Conservation (phyloP, 2,888 invertebrate genomes). For the Pteria penguin region DNA sequence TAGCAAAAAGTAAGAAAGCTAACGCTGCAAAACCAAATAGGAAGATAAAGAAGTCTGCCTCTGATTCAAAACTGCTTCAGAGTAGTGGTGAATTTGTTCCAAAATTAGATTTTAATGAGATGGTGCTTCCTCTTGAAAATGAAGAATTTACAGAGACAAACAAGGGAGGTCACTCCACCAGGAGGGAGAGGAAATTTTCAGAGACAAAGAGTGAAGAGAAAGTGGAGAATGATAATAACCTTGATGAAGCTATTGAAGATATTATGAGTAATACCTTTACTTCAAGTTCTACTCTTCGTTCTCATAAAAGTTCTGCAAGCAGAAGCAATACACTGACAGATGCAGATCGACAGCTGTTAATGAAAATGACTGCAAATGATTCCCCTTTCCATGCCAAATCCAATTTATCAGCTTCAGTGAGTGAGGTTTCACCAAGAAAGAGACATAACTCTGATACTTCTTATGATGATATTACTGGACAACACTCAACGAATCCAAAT, state of each 20-base stretch:
- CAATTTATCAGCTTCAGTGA: constrained; percentile 2
- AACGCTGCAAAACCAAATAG: neutral
- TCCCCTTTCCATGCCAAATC: constrained; percentile 69
- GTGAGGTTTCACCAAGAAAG: neutral
- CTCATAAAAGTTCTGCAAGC: constrained; percentile 52
- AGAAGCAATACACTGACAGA: constrained; percentile 64
- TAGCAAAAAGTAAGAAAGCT: constrained; percentile 9
- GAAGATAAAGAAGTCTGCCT: neutral
- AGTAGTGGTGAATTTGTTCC: constrained; percentile 13
- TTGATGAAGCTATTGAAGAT: constrained; percentile 75
- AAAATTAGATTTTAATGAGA: constrained; percentile 7
- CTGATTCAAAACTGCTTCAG: neutral
- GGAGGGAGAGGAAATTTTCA: constrained; percentile 64
- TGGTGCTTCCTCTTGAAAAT: neutral
- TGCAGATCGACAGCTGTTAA: constrained; percentile 61
- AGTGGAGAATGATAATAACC: constrained; percentile 63
- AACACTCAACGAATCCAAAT: constrained; percentile 60
- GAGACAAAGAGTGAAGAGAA: constrained; percentile 57
- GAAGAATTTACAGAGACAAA: neutral
- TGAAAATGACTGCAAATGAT: constrained; percentile 55
- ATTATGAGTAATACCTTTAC: constrained; percentile 68
- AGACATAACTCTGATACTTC: constrained; percentile 41
- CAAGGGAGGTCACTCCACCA: constrained; percentile 26
- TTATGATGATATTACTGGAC: constrained; percentile 50
- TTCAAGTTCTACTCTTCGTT: constrained; percentile 55